phyloP scores from a whole-genome alignment of 2,113 vertebrate species.

The Deroptyus accipitrinus region DNA sequence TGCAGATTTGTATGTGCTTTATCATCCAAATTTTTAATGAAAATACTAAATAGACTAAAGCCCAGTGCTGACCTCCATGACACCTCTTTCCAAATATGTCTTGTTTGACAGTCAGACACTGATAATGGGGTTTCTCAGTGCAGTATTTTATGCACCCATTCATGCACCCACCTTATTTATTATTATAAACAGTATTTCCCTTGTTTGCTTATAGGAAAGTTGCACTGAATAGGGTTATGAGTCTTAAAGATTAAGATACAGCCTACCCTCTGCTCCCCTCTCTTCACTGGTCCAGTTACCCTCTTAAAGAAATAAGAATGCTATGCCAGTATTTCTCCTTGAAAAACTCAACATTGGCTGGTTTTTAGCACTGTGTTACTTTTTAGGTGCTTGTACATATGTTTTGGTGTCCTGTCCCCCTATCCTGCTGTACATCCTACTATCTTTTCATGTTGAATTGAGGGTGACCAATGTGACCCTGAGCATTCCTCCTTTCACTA shows the following conservation, averaged over 20 bases:
- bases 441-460: neutral
- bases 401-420: neutral
- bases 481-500: neutral
- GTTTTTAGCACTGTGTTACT: neutral
- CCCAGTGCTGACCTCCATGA: neutral
- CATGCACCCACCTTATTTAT: neutral
- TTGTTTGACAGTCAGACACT: neutral
- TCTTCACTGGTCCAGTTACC: neutral
- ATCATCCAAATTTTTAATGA: neutral
- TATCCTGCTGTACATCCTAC: neutral
- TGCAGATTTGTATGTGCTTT: neutral
- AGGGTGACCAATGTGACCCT: fast-evolving
- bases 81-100: neutral
- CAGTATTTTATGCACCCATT: neutral
- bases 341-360: neutral
- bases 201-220: neutral
- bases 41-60: neutral
- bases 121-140: neutral
- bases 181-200: neutral
- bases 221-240: neutral
- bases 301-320: neutral
- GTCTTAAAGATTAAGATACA: neutral
- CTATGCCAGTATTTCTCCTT: neutral
- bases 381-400: neutral
- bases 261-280: neutral